Evolutionary conservation across 1,140 invertebrate genomes (phyloP), one percentile per base, ranked within the genome.

Genomic region (Parasteatoda tepidariorum): DNA sequence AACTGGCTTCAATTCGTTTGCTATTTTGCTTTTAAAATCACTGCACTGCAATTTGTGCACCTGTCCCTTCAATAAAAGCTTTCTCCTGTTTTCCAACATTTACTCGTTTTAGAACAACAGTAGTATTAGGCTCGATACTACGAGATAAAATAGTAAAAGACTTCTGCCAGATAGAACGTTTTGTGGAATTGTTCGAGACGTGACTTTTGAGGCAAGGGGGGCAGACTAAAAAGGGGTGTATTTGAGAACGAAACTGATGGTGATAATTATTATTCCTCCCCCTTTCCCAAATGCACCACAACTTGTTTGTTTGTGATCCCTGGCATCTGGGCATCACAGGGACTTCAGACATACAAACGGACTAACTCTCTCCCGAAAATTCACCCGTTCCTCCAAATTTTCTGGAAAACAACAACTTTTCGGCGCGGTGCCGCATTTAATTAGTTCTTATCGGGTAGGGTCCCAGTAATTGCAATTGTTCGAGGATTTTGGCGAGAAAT

Each of bases 201-300:
- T n/a, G 61, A 30, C 13, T 64, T 18, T 13, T 9, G 26, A 28
- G 15, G 24, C 26, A 30, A 30, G 31, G 48, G 64, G 31, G 64
- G 62, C 28, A n/a, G n/a, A n/a, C 59, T n/a, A n/a, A n/a, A 18
- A 48, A 26, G 15, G 18, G 13, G 55, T 57, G n/a, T 64, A n/a
- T 9, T 22, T 67, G 33, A 55, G 78, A 71, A 71, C 78, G 57
- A 75, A 82, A 82, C 78, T 82, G 78, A 82, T 82, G 78, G 78
- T 67, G 78, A 82, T 82, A 82, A 82, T 82, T 82, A 82, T 82
- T 82, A 82, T 82, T 82, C 78, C 78, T 61, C 78, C 78, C 78
- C 48, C 62, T 71, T 61, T 55, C 68, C 61, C 34, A n/a, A n/a
- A n/a, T 57, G 18, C 34, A 73, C 76, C 76, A 67, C 76, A 68